phyloP scores from a whole-genome alignment of 1,140 invertebrate genomes.

The Hycleus cichorii region DNA sequence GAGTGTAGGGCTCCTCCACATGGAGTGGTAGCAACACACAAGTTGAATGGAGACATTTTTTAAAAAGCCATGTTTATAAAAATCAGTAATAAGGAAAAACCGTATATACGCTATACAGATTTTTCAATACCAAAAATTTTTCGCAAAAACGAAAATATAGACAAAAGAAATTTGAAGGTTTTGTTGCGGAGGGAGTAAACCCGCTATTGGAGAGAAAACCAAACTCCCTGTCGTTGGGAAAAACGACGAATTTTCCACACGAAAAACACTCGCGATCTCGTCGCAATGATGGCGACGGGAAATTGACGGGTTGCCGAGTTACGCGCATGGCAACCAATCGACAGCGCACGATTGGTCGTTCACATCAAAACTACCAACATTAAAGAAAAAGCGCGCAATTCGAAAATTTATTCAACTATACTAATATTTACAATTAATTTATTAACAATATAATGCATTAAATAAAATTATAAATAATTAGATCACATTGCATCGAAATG shows the following conservation, averaged over 20 bases:
- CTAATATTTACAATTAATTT: slow-evolving; percentile 4
- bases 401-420: slow-evolving; percentile 1
- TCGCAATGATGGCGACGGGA: slow-evolving; percentile 62
- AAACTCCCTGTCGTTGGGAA: slow-evolving; percentile 53
- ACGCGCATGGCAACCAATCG: not conserved
- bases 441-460: slow-evolving; percentile 1
- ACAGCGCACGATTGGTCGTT: not conserved
- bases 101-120: slow-evolving; percentile 21
- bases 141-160: slow-evolving; percentile 1
- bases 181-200: slow-evolving; percentile 42
- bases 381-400: not conserved
- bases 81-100: slow-evolving; percentile 47
- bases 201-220: not conserved
- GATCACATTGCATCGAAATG: slow-evolving; percentile 70
- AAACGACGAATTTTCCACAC: slow-evolving; percentile 50
- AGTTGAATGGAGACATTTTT: slow-evolving; percentile 61
- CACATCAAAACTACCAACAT: not conserved
- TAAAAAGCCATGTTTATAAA: slow-evolving; percentile 73
- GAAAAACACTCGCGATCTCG: slow-evolving; percentile 43
- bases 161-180: slow-evolving; percentile 26
- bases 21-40: slow-evolving; percentile 54
- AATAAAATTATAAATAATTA: slow-evolving; percentile 5
- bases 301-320: slow-evolving; percentile 3
- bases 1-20: slow-evolving; percentile 56
- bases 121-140: slow-evolving; percentile 12